A percentile compares a stretch with the other conserved stretches of the same genome.
These are phyloP conservation scores for Macaca mulatta DNA, from an alignment of 2,113 vertebrate species.

Conservation along the genomic window DNA sequence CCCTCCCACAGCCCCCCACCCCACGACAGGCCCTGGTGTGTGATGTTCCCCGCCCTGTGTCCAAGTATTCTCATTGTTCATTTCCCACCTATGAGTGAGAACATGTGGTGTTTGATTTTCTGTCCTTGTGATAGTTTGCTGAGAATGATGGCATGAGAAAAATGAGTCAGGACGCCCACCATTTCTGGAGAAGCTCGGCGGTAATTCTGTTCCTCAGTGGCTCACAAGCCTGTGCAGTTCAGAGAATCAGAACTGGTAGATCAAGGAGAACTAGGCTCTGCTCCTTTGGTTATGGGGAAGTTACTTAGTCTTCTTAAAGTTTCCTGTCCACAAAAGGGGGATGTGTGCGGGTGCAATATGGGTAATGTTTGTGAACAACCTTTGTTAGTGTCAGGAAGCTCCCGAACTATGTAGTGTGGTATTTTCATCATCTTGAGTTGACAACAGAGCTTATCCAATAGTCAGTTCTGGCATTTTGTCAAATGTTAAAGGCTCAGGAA, in stretches of 20 bases:
- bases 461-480: conserved; percentile 19
- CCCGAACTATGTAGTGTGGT: neutral
- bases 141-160: neutral
- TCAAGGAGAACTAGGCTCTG: neutral
- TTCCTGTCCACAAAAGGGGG: neutral
- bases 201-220: neutral
- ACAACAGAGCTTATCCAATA: neutral
- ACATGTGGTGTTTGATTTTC: too few relatives aligned
- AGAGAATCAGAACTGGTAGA: neutral
- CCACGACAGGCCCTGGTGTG: too few relatives aligned
- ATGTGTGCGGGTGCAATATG: neutral
- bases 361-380: neutral
- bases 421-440: neutral
- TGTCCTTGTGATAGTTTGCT: too few relatives aligned
- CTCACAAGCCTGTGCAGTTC: neutral
- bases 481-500: conserved; percentile 17
- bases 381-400: neutral
- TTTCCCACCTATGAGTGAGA: too few relatives aligned
- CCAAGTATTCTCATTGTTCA: too few relatives aligned
- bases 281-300: neutral
- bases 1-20: too few relatives aligned
- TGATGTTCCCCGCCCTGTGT: too few relatives aligned
- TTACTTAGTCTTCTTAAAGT: neutral
- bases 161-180: neutral
- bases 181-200: neutral